Evolutionary conservation across 2,888 invertebrate species (phyloP).

Genomic region (Protodeltote pygarga): DNA sequence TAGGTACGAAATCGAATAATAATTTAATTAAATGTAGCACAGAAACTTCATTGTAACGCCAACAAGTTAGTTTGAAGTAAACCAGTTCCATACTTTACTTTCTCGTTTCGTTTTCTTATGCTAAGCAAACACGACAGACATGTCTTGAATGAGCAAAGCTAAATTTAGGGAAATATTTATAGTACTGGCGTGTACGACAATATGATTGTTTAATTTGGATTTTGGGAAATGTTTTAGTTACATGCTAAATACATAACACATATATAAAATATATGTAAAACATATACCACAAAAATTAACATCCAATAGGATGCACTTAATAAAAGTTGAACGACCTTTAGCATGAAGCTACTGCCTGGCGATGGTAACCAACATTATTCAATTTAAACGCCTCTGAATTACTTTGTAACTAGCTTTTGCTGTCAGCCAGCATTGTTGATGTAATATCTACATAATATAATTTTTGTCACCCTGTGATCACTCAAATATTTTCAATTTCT

Average conservation of each 20-base stretch:
- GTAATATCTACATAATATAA: conserved; percentile 37
- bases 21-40: conserved; percentile 24
- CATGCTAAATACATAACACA: not conserved
- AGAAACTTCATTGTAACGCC: conserved; percentile 17
- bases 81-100: conserved; percentile 30
- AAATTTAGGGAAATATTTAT: conserved; percentile 22
- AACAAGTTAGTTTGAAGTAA: conserved; percentile 29
- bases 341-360: conserved; percentile 60
- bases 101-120: conserved; percentile 22
- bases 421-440: conserved; percentile 28
- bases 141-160: conserved; percentile 22
- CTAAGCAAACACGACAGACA: conserved; percentile 30
- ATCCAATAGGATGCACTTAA: conserved; percentile 68
- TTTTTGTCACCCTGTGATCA: conserved; percentile 19
- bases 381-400: conserved; percentile 66
- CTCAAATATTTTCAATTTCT: no score
- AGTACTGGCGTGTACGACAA: conserved; percentile 1
- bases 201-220: not conserved
- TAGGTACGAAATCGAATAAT: no score
- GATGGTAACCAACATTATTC: conserved; percentile 62
- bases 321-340: conserved; percentile 74
- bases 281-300: conserved; percentile 38
- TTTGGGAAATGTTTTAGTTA: not conserved
- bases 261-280: conserved; percentile 10
- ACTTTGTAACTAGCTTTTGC: conserved; percentile 55